phyloP scores from a whole-genome alignment of 2,888 invertebrate genomes.

The Alloscopus bannaensis region DNA sequence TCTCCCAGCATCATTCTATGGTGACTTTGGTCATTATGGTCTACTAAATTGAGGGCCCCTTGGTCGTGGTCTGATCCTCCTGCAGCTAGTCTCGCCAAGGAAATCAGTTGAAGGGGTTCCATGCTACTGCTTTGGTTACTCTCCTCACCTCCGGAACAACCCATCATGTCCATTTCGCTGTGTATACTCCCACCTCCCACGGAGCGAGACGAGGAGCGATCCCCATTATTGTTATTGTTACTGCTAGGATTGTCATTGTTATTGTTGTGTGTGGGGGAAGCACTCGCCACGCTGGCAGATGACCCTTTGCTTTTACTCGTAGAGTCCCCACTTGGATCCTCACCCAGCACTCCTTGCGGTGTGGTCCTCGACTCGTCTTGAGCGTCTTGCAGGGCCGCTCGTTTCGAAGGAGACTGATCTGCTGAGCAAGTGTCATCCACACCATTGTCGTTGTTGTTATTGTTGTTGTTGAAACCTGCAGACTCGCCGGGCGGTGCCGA shows the following conservation, averaged over 20 bases:
- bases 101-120: conserved; percentile 59
- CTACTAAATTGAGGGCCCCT: conserved; percentile 56
- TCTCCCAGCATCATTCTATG: conserved; percentile 47
- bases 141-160: conserved; percentile 53
- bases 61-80: conserved; percentile 38
- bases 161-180: conserved; percentile 60
- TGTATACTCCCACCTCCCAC: conserved; percentile 52
- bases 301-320: conserved; percentile 47
- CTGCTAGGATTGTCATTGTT: conserved; percentile 37
- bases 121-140: conserved; percentile 59
- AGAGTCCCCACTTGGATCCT: conserved; percentile 42
- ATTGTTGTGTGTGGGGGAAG: conserved; percentile 47
- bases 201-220: conserved; percentile 50
- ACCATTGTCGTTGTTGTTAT: conserved; percentile 38
- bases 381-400: conserved; percentile 44
- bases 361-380: conserved; percentile 49
- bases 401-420: conserved; percentile 38
- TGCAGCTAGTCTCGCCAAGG: conserved; percentile 47
- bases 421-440: conserved; percentile 28
- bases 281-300: conserved; percentile 45
- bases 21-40: conserved; percentile 45
- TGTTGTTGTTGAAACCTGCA: conserved; percentile 45
- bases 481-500: conserved; percentile 28
- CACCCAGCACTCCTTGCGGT: conserved; percentile 15
- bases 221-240: conserved; percentile 39